Base-by-base conservation (phyloP, 2,113 vertebrate genomes). In the Ancistrus triradiatus region DNA sequence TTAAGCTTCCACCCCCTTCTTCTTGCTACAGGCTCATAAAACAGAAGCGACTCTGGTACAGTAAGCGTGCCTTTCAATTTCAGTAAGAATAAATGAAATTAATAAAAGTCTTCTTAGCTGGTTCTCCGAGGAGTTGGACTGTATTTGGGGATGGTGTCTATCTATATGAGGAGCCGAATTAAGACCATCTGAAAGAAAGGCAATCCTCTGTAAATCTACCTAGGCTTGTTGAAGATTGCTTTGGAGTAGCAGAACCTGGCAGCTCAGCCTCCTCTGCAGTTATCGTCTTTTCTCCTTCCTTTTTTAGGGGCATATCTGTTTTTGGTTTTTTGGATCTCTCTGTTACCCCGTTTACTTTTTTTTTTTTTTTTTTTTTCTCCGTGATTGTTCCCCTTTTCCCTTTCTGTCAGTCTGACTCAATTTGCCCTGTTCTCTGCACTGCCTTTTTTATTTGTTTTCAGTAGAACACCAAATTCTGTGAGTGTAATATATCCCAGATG, bases 161-260 rank as follows among this genome's bases (percentile, higher is more conserved):
- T 70, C 13, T 59, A 4, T 70, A 66, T 73, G 53, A 69, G 74
- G 59, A 71, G 64, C 56, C 64, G 14, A 19, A 35, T 51, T 52
- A 64, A 66, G 48, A 69, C 46, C 19, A 51, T 65, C 59, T 57
- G 59, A 69, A 67, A 64, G 28, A 62, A 51, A 55, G 9, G 18
- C 21, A 57, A 66, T 66, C 47, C 48, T 35, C 33, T 68, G 55
- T 73, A 66, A 66, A 66, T 73, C 58, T 69, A 21, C 64, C 59
- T 48, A 25, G 57, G 55, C 50, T 70, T n/a, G 53, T 27, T 59
- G 9, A 35, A 19, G 43, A 63, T 43, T 51, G 67, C 46, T 66
- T 57, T 63, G 37, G 51, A 31, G 22, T 28, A 27, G 42, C n/a
- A n/a, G n/a, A n/a, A n/a, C n/a, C n/a, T n/a, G n/a, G n/a, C n/a